A percentile compares a stretch with the other conserved stretches of the same genome.
Evolutionary conservation across 2,888 invertebrate species (phyloP).

Genomic region (Trichopoda pennipes): DNA sequence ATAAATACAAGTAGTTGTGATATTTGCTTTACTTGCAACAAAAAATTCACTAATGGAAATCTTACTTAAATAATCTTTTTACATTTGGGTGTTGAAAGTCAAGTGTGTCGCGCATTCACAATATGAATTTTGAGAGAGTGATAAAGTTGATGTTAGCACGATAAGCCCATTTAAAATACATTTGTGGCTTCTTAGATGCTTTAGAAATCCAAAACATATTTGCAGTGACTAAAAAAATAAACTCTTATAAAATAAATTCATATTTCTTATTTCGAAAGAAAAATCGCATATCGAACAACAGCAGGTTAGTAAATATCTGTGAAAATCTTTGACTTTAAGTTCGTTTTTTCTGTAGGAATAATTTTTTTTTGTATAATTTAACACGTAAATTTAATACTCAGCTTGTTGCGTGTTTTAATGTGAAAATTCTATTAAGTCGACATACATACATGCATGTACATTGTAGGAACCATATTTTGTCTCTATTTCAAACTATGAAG

Average conservation of each 20-base stretch:
- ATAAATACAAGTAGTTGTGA: constrained; percentile 1
- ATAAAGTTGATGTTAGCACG: constrained; percentile 78
- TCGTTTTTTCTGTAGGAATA: background rate
- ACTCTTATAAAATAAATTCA: constrained; percentile 55
- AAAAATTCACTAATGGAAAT: constrained; percentile 5
- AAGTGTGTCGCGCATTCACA: constrained; percentile 64
- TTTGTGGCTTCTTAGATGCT: constrained; percentile 63
- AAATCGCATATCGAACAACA: constrained; percentile 15
- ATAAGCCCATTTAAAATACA: constrained; percentile 78
- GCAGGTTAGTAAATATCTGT: constrained; percentile 26
- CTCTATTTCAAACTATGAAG: constrained; percentile 61
- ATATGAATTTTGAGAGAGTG: constrained; percentile 65
- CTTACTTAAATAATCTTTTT: constrained; percentile 57
- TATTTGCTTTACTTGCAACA: constrained; percentile 16
- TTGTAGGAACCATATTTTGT: constrained; percentile 6
- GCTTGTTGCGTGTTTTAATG: constrained; percentile 61
- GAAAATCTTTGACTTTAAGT: constrained; percentile 3
- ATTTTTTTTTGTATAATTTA: constrained; percentile 45
- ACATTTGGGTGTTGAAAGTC: constrained; percentile 66
- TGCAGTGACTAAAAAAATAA: constrained; percentile 24
- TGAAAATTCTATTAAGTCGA: constrained; percentile 40
- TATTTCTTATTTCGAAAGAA: constrained; percentile 49
- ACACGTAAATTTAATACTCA: constrained; percentile 42
- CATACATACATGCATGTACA: background rate
- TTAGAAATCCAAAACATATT: constrained; percentile 43